Evolutionary conservation across 92 coral and sea anemone species (phyloP).

Genomic region (Palythoa grandis): DNA sequence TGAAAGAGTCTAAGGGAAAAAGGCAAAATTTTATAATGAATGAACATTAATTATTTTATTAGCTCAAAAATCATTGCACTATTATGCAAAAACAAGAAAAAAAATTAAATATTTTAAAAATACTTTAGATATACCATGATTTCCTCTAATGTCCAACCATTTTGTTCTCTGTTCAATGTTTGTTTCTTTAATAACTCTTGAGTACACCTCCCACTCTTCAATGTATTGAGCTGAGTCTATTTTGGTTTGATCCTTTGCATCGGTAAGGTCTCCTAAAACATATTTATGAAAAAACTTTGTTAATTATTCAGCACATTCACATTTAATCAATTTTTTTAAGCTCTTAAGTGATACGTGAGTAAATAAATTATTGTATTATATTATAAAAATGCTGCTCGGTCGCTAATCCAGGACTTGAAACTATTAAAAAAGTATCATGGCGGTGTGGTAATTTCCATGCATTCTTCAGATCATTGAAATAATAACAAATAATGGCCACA

Average conservation of each 20-base stretch:
- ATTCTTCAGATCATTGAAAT: too few relatives aligned
- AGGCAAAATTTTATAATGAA: not conserved
- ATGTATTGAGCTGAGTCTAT: slow-evolving; percentile 84
- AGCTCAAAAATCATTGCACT: not conserved
- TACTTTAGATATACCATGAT: slow-evolving; percentile 68
- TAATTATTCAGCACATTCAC: too few relatives aligned
- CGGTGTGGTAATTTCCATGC: too few relatives aligned
- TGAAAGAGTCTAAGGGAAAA: slow-evolving; percentile 72
- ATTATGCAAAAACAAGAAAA: not conserved
- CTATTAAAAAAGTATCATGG: too few relatives aligned
- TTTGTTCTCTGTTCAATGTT: slow-evolving; percentile 77
- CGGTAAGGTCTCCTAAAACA: slow-evolving; percentile 85
- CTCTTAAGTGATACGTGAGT: not conserved
- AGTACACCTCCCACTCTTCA: slow-evolving; percentile 91
- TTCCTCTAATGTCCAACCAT: slow-evolving; percentile 96
- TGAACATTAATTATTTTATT: too few relatives aligned
- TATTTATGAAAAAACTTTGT: not conserved
- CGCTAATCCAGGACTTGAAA: too few relatives aligned
- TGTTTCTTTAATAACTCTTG: slow-evolving; percentile 71
- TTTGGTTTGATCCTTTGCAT: slow-evolving; percentile 83
- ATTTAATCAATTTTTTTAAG: too few relatives aligned
- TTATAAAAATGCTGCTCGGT: too few relatives aligned
- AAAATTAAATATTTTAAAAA: not conserved
- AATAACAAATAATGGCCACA: too few relatives aligned
- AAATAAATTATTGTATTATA: too few relatives aligned